Evolutionary conservation across 2,797 vertebrate genomes (phyloP).

Genomic region (Scarus forsteni): DNA sequence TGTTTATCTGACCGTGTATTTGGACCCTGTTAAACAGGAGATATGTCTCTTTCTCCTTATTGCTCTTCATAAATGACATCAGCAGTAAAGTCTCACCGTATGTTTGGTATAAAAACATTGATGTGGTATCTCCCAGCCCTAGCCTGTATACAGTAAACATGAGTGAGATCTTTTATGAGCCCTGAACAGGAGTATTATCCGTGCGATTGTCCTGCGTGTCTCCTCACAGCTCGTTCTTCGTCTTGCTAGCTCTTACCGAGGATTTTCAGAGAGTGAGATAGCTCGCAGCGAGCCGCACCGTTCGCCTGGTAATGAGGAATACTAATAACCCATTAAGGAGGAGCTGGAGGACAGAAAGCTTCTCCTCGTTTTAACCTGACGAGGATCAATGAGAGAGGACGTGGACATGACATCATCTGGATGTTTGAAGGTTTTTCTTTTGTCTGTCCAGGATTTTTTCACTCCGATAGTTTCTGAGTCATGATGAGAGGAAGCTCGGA

Average conservation of each 20-base stretch:
- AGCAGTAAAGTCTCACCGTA: no score
- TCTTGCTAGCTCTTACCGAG: background rate
- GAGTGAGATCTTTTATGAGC: no score
- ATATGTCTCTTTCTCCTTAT: no score
- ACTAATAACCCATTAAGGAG: slow-evolving; percentile 27
- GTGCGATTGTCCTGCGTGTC: background rate
- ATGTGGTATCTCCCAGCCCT: no score
- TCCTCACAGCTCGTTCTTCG: slow-evolving; percentile 8
- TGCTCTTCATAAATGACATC: no score
- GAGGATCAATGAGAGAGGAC: background rate
- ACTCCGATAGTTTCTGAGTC: background rate
- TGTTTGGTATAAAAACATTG: no score
- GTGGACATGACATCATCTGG: background rate
- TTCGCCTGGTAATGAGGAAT: slow-evolving; percentile 17
- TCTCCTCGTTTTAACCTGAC: slow-evolving; percentile 5
- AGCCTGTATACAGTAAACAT: background rate
- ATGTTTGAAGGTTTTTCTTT: background rate
- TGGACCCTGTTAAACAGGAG: no score
- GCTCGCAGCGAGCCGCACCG: slow-evolving; percentile 6
- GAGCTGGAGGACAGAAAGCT: slow-evolving; percentile 22
- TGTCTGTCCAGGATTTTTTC: background rate
- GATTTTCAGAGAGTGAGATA: slow-evolving; percentile 3
- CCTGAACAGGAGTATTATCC: background rate
- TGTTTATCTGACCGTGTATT: no score
- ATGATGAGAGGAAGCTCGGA: background rate